These are phyloP conservation scores for Heteromurus nitidus DNA, from an alignment of 2,888 invertebrate species.

Conservation along the genomic window DNA sequence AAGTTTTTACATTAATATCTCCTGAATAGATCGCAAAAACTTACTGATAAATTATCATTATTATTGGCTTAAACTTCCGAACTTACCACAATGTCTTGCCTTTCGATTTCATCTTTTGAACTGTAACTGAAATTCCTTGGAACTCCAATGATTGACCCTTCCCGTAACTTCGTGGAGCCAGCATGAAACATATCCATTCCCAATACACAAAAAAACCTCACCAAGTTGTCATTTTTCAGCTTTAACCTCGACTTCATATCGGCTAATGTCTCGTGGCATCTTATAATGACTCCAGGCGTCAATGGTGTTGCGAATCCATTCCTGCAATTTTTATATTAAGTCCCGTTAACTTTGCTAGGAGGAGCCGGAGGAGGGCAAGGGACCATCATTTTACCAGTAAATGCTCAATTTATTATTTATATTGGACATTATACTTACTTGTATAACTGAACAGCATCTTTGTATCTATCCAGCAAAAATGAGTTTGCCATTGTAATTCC, in stretches of 20 bases:
- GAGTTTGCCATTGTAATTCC: constrained; percentile 81
- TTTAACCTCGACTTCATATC: constrained; percentile 80
- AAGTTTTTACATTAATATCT: not conserved
- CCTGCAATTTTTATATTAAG: constrained; percentile 30
- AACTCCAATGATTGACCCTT: constrained; percentile 84
- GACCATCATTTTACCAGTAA: not conserved
- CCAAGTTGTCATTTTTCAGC: constrained; percentile 77
- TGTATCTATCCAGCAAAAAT: constrained; percentile 80
- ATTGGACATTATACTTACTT: constrained; percentile 77
- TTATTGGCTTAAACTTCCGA: not conserved
- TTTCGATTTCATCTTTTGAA: constrained; percentile 78
- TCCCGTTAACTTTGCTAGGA: too few species aligned
- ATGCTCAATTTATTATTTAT: constrained; percentile 40
- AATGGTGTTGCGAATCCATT: constrained; percentile 80
- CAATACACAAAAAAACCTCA: constrained; percentile 83
- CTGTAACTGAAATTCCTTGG: constrained; percentile 84
- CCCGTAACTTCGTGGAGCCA: constrained; percentile 78
- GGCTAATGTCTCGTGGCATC: constrained; percentile 80
- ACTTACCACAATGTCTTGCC: constrained; percentile 58
- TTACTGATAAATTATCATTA: not conserved
- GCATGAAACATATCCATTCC: constrained; percentile 85
- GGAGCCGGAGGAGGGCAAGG: too few species aligned
- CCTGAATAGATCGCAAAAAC: too few species aligned
- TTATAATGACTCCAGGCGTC: constrained; percentile 77
- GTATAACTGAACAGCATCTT: constrained; percentile 81